A percentile compares a stretch with the other conserved stretches of the same genome.
phyloP scores from a whole-genome alignment of 2,113 vertebrate species.

The Condylura cristata region DNA sequence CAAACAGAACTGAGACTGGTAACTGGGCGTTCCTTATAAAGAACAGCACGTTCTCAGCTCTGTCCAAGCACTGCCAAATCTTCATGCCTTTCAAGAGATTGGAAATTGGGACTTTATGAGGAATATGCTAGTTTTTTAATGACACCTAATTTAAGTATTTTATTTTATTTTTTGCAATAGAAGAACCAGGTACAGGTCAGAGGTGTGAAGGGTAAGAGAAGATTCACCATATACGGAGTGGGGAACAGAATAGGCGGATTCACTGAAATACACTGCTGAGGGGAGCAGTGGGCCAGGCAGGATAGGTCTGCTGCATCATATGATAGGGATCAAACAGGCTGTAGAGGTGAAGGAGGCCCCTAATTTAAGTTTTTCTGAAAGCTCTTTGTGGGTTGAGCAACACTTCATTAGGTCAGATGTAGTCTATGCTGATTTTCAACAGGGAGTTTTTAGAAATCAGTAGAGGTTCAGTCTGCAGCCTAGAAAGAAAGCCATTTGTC shows the following conservation, averaged over 20 bases:
- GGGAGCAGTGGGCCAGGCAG: no score
- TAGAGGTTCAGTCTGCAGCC: not conserved
- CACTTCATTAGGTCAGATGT: not conserved
- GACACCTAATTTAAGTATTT: not conserved
- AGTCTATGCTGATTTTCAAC: not conserved
- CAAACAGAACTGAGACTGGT: not conserved
- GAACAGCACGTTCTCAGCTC: not conserved
- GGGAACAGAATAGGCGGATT: no score
- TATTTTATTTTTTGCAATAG: no score
- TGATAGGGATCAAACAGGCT: no score
- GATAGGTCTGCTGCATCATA: no score
- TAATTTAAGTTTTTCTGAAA: slow-evolving; percentile 6
- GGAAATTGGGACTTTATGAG: not conserved
- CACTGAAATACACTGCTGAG: no score
- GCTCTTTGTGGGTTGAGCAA: not conserved
- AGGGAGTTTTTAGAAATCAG: not conserved
- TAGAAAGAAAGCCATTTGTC: not conserved
- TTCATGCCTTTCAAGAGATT: not conserved
- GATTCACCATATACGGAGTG: no score
- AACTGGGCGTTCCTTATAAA: not conserved
- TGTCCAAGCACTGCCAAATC: not conserved
- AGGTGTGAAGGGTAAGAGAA: no score
- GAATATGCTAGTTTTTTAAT: not conserved
- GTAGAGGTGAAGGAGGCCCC: not conserved
- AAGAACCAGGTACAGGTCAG: no score